Percentiles rank a stretch among this genome's conserved stretches.
phyloP scores from a whole-genome alignment of 53 echinoderm and acorn worm species.

The Echinarachnius parma region DNA sequence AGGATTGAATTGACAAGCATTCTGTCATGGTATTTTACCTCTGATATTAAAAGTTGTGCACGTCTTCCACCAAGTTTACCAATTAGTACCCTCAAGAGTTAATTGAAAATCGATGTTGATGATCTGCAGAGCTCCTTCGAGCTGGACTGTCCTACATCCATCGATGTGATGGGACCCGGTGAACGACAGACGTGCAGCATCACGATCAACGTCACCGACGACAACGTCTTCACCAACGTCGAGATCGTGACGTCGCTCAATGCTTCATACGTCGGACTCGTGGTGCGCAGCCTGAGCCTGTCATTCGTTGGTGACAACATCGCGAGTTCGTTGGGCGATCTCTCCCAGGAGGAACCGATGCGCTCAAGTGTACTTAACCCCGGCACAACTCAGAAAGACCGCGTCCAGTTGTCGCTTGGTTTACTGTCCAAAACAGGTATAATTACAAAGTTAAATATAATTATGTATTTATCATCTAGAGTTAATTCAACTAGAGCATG shows the following conservation, averaged over 20 bases:
- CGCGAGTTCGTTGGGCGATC: background rate
- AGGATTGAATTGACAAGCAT: too few relatives aligned
- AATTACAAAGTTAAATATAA: too few relatives aligned
- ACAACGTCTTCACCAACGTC: constrained; percentile 19
- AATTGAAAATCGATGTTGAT: too few relatives aligned
- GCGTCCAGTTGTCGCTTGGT: constrained; percentile 18
- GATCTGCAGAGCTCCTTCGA: constrained; percentile 46
- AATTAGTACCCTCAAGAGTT: too few relatives aligned
- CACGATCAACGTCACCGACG: constrained; percentile 58
- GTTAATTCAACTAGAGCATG: too few relatives aligned
- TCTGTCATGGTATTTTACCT: too few relatives aligned
- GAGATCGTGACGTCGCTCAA: constrained; percentile 62
- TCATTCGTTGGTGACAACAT: constrained; percentile 43
- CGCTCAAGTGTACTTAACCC: constrained; percentile 42
- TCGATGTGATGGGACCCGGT: constrained; percentile 46
- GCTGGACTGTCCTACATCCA: constrained; percentile 49
- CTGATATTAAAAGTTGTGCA: too few relatives aligned
- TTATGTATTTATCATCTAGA: too few relatives aligned
- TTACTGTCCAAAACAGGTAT: background rate
- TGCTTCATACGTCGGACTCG: constrained; percentile 45
- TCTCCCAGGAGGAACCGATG: background rate
- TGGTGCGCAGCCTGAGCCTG: constrained; percentile 39
- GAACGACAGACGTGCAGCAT: constrained; percentile 55
- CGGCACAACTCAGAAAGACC: constrained; percentile 26
- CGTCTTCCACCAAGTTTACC: too few relatives aligned